Evolutionary conservation across 2,113 vertebrate species (phyloP), one percentile per base, ranked within the genome.

Genomic region (Pampusana beccarii): DNA sequence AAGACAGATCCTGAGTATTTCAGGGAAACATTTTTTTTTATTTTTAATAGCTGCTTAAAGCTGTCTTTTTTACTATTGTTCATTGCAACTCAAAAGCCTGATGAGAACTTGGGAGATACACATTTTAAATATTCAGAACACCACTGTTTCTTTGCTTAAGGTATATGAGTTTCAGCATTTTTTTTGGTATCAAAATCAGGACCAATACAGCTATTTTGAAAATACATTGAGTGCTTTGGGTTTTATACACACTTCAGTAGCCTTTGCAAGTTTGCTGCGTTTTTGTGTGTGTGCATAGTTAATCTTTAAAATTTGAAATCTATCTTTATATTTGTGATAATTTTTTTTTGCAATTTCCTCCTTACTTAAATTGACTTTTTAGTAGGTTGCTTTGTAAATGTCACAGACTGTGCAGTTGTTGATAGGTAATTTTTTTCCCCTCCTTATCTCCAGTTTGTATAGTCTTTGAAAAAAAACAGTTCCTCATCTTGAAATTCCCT

Each of bases 41-140:
- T 73, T 92, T 95, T 94, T 73, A 81, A 78, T 87, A 90, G 36
- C 65, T 71, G 28, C 48, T 88, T 92, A 80, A 69, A 82, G 26
- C 57, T 71, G 20, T 48, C 33, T 87, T 75, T 80, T 82, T 73
- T 64, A 25, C 62, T 86, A 6, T 95, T 60, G 23, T 69, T 62
- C 38, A 33, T 21, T 85, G 80, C 70, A 91, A 2, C 31, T 87
- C 17, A 51, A 53, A 81, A 89, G 36, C 70, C n/a, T 71, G 84
- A 24, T 89, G 48, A 66, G 36, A 95, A 86, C 75, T 42, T 56
- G 34, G 44, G 48, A 91, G 70, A 64, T 36, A 16, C 24, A 91
- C 38, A 60, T 67, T 84, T 91, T 56, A 66, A 91, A 70, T 81
- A 67, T 42, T 89, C 25, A 69, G 29, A 93, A 82, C 6, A 31